Base-by-base conservation (phyloP, 1,140 invertebrate genomes). In the Agrypnia vestita region DNA sequence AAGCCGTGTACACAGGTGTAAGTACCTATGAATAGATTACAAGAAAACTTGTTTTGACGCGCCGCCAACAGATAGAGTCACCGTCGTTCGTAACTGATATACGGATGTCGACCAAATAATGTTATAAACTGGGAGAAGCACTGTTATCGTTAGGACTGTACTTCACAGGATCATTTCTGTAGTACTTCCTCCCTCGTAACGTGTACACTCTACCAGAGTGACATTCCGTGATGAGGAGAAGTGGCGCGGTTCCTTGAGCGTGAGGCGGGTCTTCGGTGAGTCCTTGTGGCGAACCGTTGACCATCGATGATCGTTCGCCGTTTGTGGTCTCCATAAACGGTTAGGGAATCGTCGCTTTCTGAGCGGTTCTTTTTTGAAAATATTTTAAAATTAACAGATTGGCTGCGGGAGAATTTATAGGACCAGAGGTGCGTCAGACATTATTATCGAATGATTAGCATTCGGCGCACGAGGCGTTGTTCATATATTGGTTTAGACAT, bases 111-210 rank as follows among this genome's bases (percentile, higher is more conserved):
- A 0, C 15, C 17, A 71, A 35, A 71, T 19, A 6, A 15, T 13
- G 15, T 11, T 35, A 67, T 67, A 44, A 12, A 67, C 62, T 25
- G 4, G n/a, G 11, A 13, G 62, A n/a, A 35, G 35, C 13, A 10
- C 3, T 6, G 9, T 8, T 11, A 49, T 51, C 12, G 49, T 76
- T 82, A 82, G 80, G 76, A 82, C 80, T 82, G 80, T 82, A 82
- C 80, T 82, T 78, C 80, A 82, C 80, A 82, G 80, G 80, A 82
- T 82, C 80, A 82, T 82, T 82, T 82, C 80, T 82, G 80, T 82
- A 82, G 80, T 82, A 82, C 80, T 74, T 82, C 76, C 80, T 82
- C 72, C 59, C 67, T 69, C 80, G 76, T 82, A 62, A 79, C 71
- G 76, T 74, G 61, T 55, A 76, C 80, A 75, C 76, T 74, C 53